phyloP scores from a whole-genome alignment of 2,113 vertebrate species.

The Phoenicopterus ruber region DNA sequence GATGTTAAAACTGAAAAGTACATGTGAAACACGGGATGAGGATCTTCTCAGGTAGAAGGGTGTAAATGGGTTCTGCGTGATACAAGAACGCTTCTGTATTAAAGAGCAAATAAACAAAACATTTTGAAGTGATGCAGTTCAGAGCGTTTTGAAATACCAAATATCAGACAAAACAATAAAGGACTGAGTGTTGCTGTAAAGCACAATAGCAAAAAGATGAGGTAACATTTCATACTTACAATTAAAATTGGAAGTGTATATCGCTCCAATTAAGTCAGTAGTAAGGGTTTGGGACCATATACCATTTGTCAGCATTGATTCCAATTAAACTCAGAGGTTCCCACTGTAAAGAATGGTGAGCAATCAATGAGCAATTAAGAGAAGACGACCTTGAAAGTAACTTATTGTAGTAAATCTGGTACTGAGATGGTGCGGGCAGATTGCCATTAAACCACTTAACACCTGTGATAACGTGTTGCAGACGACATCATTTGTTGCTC shows the following conservation, averaged over 20 bases:
- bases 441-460: background rate
- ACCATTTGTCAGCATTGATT: constrained; percentile 23
- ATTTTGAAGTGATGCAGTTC: background rate
- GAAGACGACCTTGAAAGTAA: background rate
- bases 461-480: background rate
- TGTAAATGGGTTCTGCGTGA: background rate
- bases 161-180: background rate
- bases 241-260: background rate
- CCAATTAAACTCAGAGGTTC: background rate
- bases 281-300: fast-evolving
- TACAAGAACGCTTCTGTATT: background rate
- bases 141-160: background rate
- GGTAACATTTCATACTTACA: background rate
- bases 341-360: background rate
- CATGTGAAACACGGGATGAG: background rate
- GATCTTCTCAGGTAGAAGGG: background rate
- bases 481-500: background rate
- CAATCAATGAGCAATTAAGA: constrained; percentile 46
- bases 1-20: background rate
- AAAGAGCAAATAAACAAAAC: background rate
- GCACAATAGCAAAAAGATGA: background rate
- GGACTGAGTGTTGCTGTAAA: background rate
- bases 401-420: background rate
- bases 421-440: background rate
- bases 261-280: background rate